Conservation (phyloP, 2,113 vertebrate species). For the Apus apus region DNA sequence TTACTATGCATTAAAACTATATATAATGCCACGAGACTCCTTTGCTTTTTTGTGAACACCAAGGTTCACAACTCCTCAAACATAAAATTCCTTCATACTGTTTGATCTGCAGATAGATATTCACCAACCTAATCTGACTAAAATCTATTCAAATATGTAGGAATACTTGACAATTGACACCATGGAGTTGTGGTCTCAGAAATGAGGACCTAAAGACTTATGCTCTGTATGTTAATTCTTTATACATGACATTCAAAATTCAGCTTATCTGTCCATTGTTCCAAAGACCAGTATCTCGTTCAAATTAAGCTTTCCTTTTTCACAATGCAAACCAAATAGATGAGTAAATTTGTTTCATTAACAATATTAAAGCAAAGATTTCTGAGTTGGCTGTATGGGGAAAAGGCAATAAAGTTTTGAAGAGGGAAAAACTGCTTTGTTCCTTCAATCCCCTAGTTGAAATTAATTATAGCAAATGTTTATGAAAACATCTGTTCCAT, state of each 20-base stretch:
- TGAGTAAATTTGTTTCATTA: slow-evolving; percentile 71
- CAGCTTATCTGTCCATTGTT: slow-evolving; percentile 14
- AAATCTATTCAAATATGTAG: slow-evolving; percentile 1
- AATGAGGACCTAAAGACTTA: slow-evolving; percentile 14
- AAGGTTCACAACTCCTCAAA: slow-evolving; percentile 50
- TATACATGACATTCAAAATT: background rate
- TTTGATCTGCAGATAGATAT: slow-evolving; percentile 17
- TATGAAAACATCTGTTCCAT: slow-evolving; percentile 87
- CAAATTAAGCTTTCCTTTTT: slow-evolving; percentile 59
- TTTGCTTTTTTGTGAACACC: slow-evolving; percentile 54
- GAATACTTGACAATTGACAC: background rate
- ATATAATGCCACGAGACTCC: slow-evolving; percentile 60
- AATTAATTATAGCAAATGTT: slow-evolving; percentile 88
- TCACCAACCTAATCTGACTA: background rate
- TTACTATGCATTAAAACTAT: slow-evolving; percentile 68
- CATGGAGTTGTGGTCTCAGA: background rate
- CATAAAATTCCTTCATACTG: slow-evolving; percentile 29
- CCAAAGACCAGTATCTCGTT: background rate
- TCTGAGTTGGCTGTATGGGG: slow-evolving; percentile 67
- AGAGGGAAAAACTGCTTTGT: slow-evolving; percentile 80
- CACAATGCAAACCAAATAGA: slow-evolving; percentile 71
- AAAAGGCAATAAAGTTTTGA: slow-evolving; percentile 83
- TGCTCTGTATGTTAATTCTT: slow-evolving; percentile 4
- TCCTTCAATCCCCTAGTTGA: slow-evolving; percentile 81
- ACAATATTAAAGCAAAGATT: slow-evolving; percentile 75